A percentile compares a stretch with the other conserved stretches of the same genome.
Conservation (phyloP, 2,113 vertebrate genomes). For the Panurus biarmicus region DNA sequence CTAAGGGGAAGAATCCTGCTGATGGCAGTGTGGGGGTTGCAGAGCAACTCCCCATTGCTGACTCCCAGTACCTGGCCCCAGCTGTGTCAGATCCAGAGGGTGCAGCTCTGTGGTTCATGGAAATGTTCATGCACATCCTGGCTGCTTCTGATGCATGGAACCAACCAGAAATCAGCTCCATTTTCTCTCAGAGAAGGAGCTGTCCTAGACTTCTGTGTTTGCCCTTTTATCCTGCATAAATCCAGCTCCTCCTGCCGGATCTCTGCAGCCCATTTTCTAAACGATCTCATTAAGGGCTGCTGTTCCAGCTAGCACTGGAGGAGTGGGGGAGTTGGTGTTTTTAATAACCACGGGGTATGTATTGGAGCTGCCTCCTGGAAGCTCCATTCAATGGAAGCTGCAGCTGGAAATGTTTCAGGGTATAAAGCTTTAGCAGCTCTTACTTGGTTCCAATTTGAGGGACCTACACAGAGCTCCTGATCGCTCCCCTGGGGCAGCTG, state of each 20-base stretch:
- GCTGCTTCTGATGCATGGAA: background rate
- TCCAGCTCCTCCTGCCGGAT: background rate
- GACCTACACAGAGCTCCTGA: background rate
- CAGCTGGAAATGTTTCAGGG: constrained; percentile 49
- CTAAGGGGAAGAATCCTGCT: background rate
- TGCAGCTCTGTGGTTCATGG: background rate
- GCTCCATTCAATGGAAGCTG: constrained; percentile 24
- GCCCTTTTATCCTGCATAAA: background rate
- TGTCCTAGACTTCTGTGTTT: background rate
- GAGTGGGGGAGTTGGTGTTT: background rate
- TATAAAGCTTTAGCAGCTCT: background rate
- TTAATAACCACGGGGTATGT: background rate
- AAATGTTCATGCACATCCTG: background rate
- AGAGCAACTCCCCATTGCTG: background rate
- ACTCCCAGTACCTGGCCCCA: background rate
- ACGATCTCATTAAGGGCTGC: constrained; percentile 19
- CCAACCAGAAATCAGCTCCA: background rate
- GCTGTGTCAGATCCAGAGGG: background rate
- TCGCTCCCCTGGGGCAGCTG: background rate
- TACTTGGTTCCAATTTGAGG: background rate
- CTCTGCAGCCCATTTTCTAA: constrained; percentile 29
- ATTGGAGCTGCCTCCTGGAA: constrained; percentile 41
- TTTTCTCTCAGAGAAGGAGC: background rate
- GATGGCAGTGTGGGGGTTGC: background rate
- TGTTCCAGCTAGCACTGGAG: background rate